Base-by-base conservation (phyloP, 1,140 invertebrate genomes). In the Pseudomyrmex flavicornis region DNA sequence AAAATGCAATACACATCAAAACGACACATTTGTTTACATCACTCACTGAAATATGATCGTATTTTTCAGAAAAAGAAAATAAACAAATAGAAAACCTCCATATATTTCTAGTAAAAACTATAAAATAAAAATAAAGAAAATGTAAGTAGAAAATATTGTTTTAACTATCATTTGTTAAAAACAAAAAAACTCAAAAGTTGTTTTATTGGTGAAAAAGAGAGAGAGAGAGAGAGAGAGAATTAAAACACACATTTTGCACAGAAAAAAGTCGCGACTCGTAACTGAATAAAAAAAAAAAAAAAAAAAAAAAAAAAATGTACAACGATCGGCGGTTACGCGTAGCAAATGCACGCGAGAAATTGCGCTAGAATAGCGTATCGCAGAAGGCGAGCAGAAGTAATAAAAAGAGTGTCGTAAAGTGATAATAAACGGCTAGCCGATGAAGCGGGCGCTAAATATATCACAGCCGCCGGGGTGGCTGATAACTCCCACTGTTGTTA, bases 401-500 rank as follows among this genome's bases (percentile, higher is more conserved):
- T 70, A 70, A 80, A 17, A 79, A 79, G 59, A 44, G 44, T 58
- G 35, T 69, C 20, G 54, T 70, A 59, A 70, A 80, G 76, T 61
- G 63, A 80, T 80, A 35, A 80, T 80, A 80, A 80, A 80, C 44
- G 44, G 54, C 46, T 35, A 22, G 13, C 48, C 66, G 76, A 80
- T 80, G 54, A 59, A 80, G 72, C 54, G 44, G 15, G 66, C 2
- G 68, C 66, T 80, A 80, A 80, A 80, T 80, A 80, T 80, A 80
- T 44, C 35, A 5, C 52, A 17, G 35, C 52, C 17, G 15, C 44
- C 44, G 20, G n/a, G 65, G 20, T 80, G 56, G 44, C 50, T 70
- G 54, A 80, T 59, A 80, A 80, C 66, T 72, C 66, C 66, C 12
- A 72, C 76, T 50, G 66, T 72, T 80, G 70, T 80, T 80, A 80